Base-by-base conservation (phyloP, 2,888 invertebrate species). In the Trachelus stipa region DNA sequence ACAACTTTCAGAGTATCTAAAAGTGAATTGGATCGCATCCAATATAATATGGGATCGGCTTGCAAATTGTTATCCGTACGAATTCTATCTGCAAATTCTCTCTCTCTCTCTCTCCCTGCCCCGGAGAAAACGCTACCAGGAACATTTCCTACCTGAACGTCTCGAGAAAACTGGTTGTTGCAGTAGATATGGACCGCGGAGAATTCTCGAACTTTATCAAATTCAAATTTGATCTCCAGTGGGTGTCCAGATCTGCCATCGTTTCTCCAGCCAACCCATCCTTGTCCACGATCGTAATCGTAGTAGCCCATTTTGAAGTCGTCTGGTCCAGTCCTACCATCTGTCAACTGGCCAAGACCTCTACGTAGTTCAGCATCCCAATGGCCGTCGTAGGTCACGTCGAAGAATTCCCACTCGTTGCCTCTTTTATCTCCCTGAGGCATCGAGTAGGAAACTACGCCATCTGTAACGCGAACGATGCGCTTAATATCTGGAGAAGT, bases 231-330 rank as follows among this genome's bases (percentile, higher is more conserved):
- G 84, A 96, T 93, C 86, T 95, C 94, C 1, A 96, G 93, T 3
- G 95, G 94, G 83, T 92, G 92, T 73, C 92, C 92, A 71, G 91
- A 92, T 4, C 95, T 92, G 1, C 95, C 94, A 88, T 96, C 96
- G 90, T 96, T 96, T 87, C 95, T 93, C 98, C 98, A 98, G 12
- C 97, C 98, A 56, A 98, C 95, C 98, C 98, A 98, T 76, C 97
- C 96, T 86, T 96, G 95, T 31, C 85, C 85, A 3, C 87, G 85
- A 80, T 87, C 89, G 77, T 88, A 85, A 77, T 91, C 94, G 90
- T 94, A 94, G 87, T 94, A 94, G 79, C 94, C 93, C 85, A 93
- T 91, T 89, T 95, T 94, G 90, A 95, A 95, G 91, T 95, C 95
- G 85, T 96, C 96, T 1, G 95, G 95, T 0, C 96, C 97, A 79